Evolutionary conservation across 2,797 vertebrate species (phyloP).

Genomic region (Pseudochirops cupreus): DNA sequence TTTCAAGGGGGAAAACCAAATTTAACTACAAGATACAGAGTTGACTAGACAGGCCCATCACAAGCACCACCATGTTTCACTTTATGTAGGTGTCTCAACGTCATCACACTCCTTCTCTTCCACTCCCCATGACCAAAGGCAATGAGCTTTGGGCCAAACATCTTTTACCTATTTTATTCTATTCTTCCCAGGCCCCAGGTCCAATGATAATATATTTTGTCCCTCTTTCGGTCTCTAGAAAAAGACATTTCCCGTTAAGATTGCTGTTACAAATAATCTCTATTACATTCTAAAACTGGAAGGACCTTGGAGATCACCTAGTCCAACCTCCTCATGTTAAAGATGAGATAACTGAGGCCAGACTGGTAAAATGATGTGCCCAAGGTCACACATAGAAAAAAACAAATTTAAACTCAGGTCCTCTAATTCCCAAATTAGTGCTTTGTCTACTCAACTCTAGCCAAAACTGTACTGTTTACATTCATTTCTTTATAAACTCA

Average conservation of each 20-base stretch:
- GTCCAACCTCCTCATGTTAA: not conserved
- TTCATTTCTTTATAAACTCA: not conserved
- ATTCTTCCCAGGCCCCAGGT: not conserved
- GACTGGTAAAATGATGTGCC: not conserved
- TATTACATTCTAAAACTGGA: too few species aligned
- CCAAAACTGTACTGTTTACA: too few species aligned
- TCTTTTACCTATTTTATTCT: not conserved
- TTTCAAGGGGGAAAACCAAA: not conserved
- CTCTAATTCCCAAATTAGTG: not conserved
- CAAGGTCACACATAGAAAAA: not conserved
- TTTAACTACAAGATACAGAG: not conserved
- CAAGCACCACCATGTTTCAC: not conserved
- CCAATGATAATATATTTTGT: not conserved
- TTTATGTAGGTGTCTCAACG: not conserved
- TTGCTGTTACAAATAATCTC: not conserved
- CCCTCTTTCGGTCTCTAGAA: not conserved
- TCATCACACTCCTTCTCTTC: not conserved
- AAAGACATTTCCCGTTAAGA: not conserved
- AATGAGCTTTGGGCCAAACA: not conserved
- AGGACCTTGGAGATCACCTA: too few species aligned
- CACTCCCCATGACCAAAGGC: too few species aligned
- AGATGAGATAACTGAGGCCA: not conserved
- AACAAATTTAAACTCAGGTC: not conserved
- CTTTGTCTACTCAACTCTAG: not conserved
- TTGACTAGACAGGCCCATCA: not conserved